Percentiles rank a stretch among this genome's conserved stretches.
Evolutionary conservation across 1,140 invertebrate species (phyloP).

Genomic region (Hyles euphorbiae): DNA sequence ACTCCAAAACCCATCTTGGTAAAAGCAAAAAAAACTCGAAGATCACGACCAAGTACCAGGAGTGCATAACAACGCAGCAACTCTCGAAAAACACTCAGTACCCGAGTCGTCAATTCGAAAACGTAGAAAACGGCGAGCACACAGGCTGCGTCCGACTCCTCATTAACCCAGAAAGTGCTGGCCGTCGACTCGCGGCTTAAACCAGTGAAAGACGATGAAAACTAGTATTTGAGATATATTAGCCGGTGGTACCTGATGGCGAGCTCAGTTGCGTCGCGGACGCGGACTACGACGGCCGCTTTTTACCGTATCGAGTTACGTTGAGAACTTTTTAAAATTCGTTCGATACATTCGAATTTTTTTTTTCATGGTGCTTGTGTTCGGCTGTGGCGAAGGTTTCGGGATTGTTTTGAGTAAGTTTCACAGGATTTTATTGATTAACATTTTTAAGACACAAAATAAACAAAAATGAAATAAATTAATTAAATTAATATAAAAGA

Average conservation of each 20-base stretch:
- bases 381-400: slow-evolving; percentile 17
- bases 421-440: background rate
- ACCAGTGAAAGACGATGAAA: slow-evolving; percentile 68
- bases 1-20: background rate
- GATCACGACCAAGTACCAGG: slow-evolving; percentile 32
- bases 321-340: slow-evolving; percentile 7
- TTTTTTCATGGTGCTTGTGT: slow-evolving; percentile 18
- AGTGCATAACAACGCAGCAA: slow-evolving; percentile 39
- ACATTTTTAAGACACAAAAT: background rate
- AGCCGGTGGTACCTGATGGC: slow-evolving; percentile 32
- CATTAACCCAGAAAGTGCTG: slow-evolving; percentile 69
- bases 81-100: slow-evolving; percentile 20
- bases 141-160: slow-evolving; percentile 42
- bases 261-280: slow-evolving; percentile 46
- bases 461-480: too few species aligned
- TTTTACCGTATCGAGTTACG: slow-evolving; percentile 8
- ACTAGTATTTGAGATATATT: slow-evolving; percentile 68
- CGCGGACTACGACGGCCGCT: slow-evolving; percentile 32
- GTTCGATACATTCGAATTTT: slow-evolving; percentile 9
- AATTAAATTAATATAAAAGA: too few species aligned
- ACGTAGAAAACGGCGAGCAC: slow-evolving; percentile 61
- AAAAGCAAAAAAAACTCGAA: slow-evolving; percentile 12
- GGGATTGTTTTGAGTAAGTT: slow-evolving; percentile 38
- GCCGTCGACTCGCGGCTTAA: slow-evolving; percentile 35
- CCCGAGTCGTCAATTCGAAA: slow-evolving; percentile 47